Conservation (phyloP, 2,888 invertebrate species). For the Sarcophaga carnaria region DNA sequence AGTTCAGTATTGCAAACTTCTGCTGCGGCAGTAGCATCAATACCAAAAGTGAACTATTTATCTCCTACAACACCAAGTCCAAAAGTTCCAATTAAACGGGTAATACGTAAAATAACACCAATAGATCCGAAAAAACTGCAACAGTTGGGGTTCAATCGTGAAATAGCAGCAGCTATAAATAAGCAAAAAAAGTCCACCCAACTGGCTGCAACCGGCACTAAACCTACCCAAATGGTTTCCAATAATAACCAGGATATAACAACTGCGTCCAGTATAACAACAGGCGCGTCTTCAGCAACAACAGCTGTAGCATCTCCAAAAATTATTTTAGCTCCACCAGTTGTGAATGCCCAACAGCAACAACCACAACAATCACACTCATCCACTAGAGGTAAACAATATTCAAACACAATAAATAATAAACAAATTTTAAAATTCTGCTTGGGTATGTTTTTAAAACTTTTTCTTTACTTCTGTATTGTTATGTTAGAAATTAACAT, state of each 20-base stretch:
- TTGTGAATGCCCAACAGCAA: too few relatives aligned
- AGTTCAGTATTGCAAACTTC: not conserved
- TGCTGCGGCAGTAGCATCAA: not conserved
- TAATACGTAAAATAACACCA: conserved; percentile 76
- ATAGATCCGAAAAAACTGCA: conserved; percentile 79
- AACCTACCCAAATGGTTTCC: not conserved
- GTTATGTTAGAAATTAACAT: too few relatives aligned
- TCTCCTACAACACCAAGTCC: not conserved
- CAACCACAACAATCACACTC: too few relatives aligned
- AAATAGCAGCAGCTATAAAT: conserved; percentile 77
- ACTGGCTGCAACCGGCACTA: conserved; percentile 36
- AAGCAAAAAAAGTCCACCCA: conserved; percentile 71
- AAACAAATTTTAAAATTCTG: too few relatives aligned
- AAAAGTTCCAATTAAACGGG: conserved; percentile 68
- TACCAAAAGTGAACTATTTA: not conserved
- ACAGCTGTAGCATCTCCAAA: not conserved
- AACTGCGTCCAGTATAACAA: not conserved
- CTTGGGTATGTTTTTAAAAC: too few relatives aligned
- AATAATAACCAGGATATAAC: not conserved
- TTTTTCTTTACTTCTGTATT: too few relatives aligned
- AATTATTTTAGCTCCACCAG: not conserved
- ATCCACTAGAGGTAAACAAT: too few relatives aligned
- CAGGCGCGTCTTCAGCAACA: not conserved
- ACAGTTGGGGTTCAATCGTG: conserved; percentile 76
- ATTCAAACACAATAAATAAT: too few relatives aligned